Percentiles rank a stretch among this genome's conserved stretches.
These are phyloP conservation scores for Carcinoscorpius rotundicauda DNA, from an alignment of 1,140 invertebrate genomes.

Conservation along the genomic window DNA sequence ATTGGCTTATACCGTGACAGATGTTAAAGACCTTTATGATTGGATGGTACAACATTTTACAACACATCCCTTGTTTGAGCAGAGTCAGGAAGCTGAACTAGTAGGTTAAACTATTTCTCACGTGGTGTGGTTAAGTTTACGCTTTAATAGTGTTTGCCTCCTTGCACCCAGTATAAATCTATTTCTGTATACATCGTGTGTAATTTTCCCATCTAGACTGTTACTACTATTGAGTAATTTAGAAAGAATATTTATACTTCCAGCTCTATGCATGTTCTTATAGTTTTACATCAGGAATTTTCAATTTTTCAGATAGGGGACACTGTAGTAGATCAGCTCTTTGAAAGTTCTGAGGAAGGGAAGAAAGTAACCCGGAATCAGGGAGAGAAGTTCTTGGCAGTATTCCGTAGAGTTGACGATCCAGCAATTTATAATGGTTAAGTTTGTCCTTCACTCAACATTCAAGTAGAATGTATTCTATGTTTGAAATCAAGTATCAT, in stretches of 20 bases:
- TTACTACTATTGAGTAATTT: neutral
- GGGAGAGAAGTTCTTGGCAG: constrained; percentile 84
- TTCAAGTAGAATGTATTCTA: too few species aligned
- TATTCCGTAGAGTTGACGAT: constrained; percentile 62
- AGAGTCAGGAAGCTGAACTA: constrained; percentile 55
- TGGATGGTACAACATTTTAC: constrained; percentile 93
- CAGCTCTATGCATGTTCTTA: neutral
- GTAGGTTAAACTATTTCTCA: constrained; percentile 37
- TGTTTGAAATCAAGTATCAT: too few species aligned
- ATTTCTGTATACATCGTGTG: neutral
- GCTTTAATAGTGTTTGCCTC: neutral
- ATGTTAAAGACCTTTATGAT: constrained; percentile 92
- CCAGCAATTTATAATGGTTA: constrained; percentile 20
- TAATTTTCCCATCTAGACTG: constrained; percentile 2
- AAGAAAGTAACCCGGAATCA: constrained; percentile 94
- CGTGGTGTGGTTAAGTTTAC: neutral
- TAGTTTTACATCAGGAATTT: constrained; percentile 2
- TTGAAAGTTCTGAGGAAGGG: constrained; percentile 91
- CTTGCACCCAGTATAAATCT: neutral
- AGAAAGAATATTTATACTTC: neutral
- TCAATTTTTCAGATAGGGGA: constrained; percentile 50
- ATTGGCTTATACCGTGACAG: constrained; percentile 90
- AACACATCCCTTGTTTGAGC: constrained; percentile 80
- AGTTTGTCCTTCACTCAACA: too few species aligned
- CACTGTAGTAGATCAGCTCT: constrained; percentile 73